Evolutionary conservation across 2,888 invertebrate species (phyloP), one percentile per base, ranked within the genome.

Genomic region (Spicauda simplicius): DNA sequence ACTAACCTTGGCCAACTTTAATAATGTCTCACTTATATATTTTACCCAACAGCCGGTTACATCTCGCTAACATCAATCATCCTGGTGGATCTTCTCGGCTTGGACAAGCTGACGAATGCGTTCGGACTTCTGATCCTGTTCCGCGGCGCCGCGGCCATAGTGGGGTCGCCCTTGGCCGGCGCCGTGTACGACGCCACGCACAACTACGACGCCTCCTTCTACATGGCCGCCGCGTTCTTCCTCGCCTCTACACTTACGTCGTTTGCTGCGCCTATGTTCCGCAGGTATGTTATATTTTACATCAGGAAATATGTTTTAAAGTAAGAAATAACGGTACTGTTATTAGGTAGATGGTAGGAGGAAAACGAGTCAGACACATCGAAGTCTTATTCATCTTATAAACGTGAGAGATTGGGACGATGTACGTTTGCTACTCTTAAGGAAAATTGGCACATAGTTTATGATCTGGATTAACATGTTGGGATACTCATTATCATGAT

Each of bases 21-120:
- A n/a, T n/a, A n/a, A n/a, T n/a, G n/a, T n/a, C n/a, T n/a, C n/a
- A 33, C 33, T 10, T 10, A 3, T 33, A 33, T 25, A 33, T n/a
- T 16, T 7, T 10, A 45, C 8, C n/a, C 45, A 10, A 18, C 94
- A 98, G 98, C 99, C 72, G 99, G 99, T 71, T 99, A 98, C 93
- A 99, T 99, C 81, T 99, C 99, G 11, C 94, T 99, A 69, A 99
- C 99, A 53, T 99, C 99, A 59, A 99, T 99, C 83, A 98, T 99
- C 82, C 94, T 99, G 71, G 99, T 99, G 76, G 99, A 99, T 87
- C 94, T 99, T 48, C 94, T 99, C 58, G 99, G 99, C 1, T 93
- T 99, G 83, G 99, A 99, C 84, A 97, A 97, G 85, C 93, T 99
- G 76, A 99, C 99, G 57, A 99, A 98, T 87, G 99, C 99, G 57